Conservation (phyloP, 1,140 invertebrate genomes). For the Myzus persicae region DNA sequence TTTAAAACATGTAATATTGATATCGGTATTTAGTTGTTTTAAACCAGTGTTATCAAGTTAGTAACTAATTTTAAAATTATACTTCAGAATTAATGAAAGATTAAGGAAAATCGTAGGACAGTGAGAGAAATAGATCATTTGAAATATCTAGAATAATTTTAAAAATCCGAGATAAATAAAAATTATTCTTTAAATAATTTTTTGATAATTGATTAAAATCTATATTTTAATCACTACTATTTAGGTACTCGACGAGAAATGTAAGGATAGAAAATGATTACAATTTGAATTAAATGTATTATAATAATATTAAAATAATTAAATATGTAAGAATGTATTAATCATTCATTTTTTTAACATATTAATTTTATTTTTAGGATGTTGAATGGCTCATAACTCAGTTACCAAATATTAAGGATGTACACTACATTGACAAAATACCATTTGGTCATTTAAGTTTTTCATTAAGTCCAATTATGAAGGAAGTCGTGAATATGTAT, state of each 20-base stretch:
- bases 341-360: background rate
- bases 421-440: slow-evolving; percentile 53
- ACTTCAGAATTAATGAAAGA: background rate
- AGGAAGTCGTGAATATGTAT: slow-evolving; percentile 46
- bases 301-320: background rate
- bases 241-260: background rate
- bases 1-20: no score
- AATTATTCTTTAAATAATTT: background rate
- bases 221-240: background rate
- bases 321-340: background rate
- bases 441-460: slow-evolving; percentile 52
- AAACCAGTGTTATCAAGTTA: background rate
- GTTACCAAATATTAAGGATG: slow-evolving; percentile 50
- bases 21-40: background rate
- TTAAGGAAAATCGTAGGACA: background rate
- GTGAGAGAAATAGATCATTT: background rate
- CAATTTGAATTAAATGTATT: background rate
- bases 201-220: background rate
- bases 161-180: background rate
- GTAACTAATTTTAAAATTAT: background rate
- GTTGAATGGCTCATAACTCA: slow-evolving; percentile 45
- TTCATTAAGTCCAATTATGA: slow-evolving; percentile 38
- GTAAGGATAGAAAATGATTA: background rate
- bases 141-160: background rate
- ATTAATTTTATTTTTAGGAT: slow-evolving; percentile 44